A percentile compares a stretch with the other conserved stretches of the same genome.
phyloP scores from a whole-genome alignment of 2,797 vertebrate genomes.

The Hemibagrus guttatus region DNA sequence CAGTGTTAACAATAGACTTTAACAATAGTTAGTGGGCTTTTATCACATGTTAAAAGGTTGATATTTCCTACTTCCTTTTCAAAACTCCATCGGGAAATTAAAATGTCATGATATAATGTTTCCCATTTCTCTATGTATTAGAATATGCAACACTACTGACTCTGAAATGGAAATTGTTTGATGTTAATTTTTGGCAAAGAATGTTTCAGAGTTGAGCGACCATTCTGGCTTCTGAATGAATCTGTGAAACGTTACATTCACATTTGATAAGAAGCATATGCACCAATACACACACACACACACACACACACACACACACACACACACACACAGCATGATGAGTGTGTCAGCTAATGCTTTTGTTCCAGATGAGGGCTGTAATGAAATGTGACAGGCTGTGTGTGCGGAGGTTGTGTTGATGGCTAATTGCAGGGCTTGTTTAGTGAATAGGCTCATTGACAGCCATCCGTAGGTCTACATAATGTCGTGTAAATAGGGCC shows the following conservation, averaged over 20 bases:
- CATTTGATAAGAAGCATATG: constrained; percentile 29
- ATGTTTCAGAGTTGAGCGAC: not conserved
- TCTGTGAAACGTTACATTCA: constrained; percentile 32
- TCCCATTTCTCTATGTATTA: not conserved
- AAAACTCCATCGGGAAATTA: not conserved
- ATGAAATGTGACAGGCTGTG: constrained; percentile 58
- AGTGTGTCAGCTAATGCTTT: constrained; percentile 57
- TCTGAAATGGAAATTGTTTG: not conserved
- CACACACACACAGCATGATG: constrained; percentile 31
- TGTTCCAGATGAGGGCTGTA: constrained; percentile 56
- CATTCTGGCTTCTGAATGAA: constrained; percentile 13
- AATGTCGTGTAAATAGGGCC: constrained; percentile 57
- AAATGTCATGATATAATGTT: not conserved
- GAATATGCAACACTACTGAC: not conserved
- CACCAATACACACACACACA: constrained; percentile 29
- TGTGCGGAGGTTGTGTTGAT: constrained; percentile 49
- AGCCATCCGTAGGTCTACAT: constrained; percentile 55
- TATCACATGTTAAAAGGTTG: not conserved
- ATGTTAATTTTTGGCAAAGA: not conserved
- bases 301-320: constrained; percentile 25
- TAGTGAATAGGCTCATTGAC: constrained; percentile 58
- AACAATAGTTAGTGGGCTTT: not conserved
- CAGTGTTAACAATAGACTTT: not conserved
- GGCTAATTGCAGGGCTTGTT: constrained; percentile 60
- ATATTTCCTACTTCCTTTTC: not conserved